phyloP scores from a whole-genome alignment of 2,113 vertebrate genomes.

The Morone chrysops region DNA sequence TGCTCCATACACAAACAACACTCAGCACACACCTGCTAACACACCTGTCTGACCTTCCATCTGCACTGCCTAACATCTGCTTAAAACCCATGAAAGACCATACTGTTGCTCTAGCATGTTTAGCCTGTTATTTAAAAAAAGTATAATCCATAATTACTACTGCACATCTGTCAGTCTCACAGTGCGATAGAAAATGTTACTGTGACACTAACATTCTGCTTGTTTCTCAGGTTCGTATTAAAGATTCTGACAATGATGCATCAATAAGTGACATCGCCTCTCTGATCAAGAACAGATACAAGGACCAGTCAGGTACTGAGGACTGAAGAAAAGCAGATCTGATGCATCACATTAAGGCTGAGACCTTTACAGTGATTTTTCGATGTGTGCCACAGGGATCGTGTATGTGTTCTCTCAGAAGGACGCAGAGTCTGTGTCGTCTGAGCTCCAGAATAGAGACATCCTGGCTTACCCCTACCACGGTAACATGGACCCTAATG shows the following conservation, averaged over 20 bases:
- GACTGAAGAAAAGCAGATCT: neutral
- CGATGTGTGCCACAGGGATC: slow-evolving; percentile 87
- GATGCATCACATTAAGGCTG: neutral
- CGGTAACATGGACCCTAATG: slow-evolving; percentile 90
- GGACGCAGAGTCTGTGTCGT: slow-evolving; percentile 91
- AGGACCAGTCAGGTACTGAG: slow-evolving; percentile 90
- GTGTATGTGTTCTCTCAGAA: slow-evolving; percentile 99
- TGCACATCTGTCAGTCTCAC: neutral
- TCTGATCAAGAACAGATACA: slow-evolving; percentile 90
- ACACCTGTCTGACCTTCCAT: neutral
- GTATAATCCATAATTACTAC: neutral
- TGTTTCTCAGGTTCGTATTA: slow-evolving; percentile 88
- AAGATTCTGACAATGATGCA: slow-evolving; percentile 85
- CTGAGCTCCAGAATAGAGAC: slow-evolving; percentile 88
- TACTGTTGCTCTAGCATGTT: neutral
- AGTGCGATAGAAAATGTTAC: neutral
- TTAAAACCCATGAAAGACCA: neutral
- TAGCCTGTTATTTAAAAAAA: neutral
- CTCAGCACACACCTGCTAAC: neutral
- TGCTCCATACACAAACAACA: slow-evolving; percentile 2
- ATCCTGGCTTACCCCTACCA: slow-evolving; percentile 92
- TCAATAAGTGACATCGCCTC: slow-evolving; percentile 88
- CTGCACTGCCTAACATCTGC: neutral
- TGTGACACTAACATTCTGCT: neutral
- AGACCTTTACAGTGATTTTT: neutral